phyloP scores from a whole-genome alignment of 2,113 vertebrate genomes.

The Pelobates fuscus region DNA sequence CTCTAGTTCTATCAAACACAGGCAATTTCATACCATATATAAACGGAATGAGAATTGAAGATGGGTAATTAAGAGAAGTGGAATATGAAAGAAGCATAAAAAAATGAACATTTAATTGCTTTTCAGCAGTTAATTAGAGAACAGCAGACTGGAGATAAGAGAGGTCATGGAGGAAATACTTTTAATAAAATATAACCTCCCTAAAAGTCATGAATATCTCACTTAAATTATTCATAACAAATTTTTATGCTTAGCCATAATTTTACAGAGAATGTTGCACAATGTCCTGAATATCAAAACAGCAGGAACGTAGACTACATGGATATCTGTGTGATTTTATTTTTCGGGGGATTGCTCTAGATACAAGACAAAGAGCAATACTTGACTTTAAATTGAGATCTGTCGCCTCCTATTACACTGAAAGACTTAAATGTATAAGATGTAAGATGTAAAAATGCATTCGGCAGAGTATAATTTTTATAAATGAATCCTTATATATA shows the following conservation, averaged over 20 bases:
- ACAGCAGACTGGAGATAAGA: constrained; percentile 27
- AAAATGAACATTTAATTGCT: constrained; percentile 40
- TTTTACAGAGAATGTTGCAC: constrained; percentile 8
- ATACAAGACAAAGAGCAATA: neutral
- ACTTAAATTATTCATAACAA: constrained; percentile 32
- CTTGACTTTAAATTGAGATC: no score
- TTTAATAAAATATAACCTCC: constrained; percentile 35
- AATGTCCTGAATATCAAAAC: constrained; percentile 3
- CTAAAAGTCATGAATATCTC: constrained; percentile 20
- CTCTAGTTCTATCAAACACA: neutral
- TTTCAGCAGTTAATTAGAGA: constrained; percentile 44
- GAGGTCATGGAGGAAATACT: constrained; percentile 24
- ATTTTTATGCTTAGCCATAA: constrained; percentile 6
- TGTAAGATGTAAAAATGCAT: no score
- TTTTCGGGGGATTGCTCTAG: neutral
- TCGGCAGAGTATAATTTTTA: no score
- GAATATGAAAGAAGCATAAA: constrained; percentile 13
- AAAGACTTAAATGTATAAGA: no score
- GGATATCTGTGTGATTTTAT: neutral
- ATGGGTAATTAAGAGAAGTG: constrained; percentile 34
- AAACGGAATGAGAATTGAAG: neutral
- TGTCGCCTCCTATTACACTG: no score
- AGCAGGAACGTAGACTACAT: neutral
- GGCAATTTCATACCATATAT: neutral
- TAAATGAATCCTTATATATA: no score